Base-by-base conservation (phyloP, 2,113 vertebrate species). In the Dicentrarchus labrax region DNA sequence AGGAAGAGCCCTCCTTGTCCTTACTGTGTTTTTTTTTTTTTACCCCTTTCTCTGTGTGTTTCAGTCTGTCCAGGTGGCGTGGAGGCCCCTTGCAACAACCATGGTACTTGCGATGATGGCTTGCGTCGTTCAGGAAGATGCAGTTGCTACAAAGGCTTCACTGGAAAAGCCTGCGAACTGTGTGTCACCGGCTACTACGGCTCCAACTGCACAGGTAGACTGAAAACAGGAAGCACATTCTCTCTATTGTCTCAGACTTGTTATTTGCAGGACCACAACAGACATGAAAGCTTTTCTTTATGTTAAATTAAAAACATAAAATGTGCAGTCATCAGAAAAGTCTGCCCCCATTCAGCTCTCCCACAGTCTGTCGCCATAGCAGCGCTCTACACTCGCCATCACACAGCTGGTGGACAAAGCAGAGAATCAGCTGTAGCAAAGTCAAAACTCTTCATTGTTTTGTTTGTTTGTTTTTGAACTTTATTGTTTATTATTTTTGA, bases 31-130 rank as follows among this genome's bases (percentile, higher is more conserved):
- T 11, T 47, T 15, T 64, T n/a, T 13, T 11, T 47, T 15, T 64
- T n/a, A 11, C 16, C 11, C 15, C 7, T 12, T 4, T 56, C 7
- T 13, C 8, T 53, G 0, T 64, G 19, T 75, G 22, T 72, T 39
- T 64, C 92, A 98, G 97, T 91, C 0, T 99, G 98, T 78, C 96
- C 97, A 0, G 98, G 98, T 0, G 97, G 97, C 2, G 65, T 96
- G 57, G 95, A 96, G 80, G 92, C 95, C 0, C 97, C 97, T 0
- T 99, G 98, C 67, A 66, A 89, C 17, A 83, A 91, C 50, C 95
- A 92, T 0, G 98, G 98, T 0, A 45, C 82, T 2, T 99, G 98
- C 0, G 22, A 89, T 0, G 97, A 99, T 8, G 96, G 96, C 24
- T 53, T 88, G 0, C 0, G 6, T 0, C 97, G 96, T 48, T 95